Evolutionary conservation across 2,888 invertebrate genomes (phyloP), one percentile per base, ranked within the genome.

Genomic region (Tubulanus polymorphus): DNA sequence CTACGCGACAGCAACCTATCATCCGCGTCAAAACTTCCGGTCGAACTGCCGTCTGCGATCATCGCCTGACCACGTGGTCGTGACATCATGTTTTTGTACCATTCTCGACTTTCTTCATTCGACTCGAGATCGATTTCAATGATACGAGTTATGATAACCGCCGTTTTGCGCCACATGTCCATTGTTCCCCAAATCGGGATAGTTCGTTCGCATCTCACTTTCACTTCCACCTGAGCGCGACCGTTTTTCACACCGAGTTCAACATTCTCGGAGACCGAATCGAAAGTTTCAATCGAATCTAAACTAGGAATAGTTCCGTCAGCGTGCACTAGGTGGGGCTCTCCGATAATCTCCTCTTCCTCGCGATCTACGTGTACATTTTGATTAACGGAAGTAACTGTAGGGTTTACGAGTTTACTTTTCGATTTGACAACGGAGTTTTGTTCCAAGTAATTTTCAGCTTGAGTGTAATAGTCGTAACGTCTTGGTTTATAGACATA

Each of bases 71-170:
- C 41, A 20, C 3, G 35, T 12, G 1, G 1, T 28, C 20, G 6
- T 25, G 23, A 20, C 51, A 75, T 72, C 26, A 74, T 72, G 35
- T 70, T 67, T 20, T 72, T 63, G 55, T 73, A 74, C 51, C 76
- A 61, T 12, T 70, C 68, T 32, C 73, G 62, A 20, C 76, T 63
- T 56, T 75, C 75, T 29, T 70, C 72, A 10, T 71, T 76, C 23
- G 72, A 76, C 37, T 68, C 60, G 37, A 78, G 62, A 61, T 78
- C 76, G n/a, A 78, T 72, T 59, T 78, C 75, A 46, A 76, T 75
- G 20, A 71, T 65, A 3, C 77, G 54, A 6, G 76, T 76, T 8
- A 78, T 76, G 41, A 76, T 73, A 26, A 76, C 77, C 28, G 74
- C 71, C 23, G 70, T 73, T 61, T 76, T 78, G 48, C 74, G 65